Evolutionary conservation across 1,140 invertebrate genomes (phyloP), one percentile per base, ranked within the genome.

Genomic region (Dendroctonus valens): DNA sequence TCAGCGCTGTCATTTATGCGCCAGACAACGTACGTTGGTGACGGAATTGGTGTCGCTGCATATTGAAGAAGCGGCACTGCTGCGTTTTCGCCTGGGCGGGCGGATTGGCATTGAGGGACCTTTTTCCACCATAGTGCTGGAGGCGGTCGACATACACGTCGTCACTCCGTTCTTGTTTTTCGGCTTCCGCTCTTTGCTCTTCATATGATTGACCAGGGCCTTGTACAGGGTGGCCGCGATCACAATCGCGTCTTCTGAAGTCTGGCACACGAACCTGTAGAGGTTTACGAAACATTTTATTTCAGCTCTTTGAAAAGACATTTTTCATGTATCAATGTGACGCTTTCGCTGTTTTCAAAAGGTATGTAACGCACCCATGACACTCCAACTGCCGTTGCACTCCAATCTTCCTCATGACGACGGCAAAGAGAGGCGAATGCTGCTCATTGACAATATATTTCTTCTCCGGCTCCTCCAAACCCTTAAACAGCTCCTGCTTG

Each of bases 151-250:
- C 74, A 76, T 78, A 63, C 77, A 78, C 12, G 76, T 78, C 8
- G 70, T 71, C 46, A 77, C 81, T 11, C 90, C 90, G 67, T 90
- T 90, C 68, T 78, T 82, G 72, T 83, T 90, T 76, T 81, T 86
- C 53, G 79, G 84, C 52, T 82, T 81, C 60, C 80, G 76, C n/a
- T 81, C 78, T 66, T 81, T 82, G 6, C 79, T 79, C 66, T 87
- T 86, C 81, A 94, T 87, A 75, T 92, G 90, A 37, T 88, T 86
- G 77, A 94, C 86, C 53, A 95, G 79, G 0, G 91, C 91, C 76
- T 93, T 90, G 78, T 94, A 95, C 50, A 94, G 81, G 55, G 92
- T 94, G 6, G 92, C 92, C 0, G 93, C 93, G 62, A 94, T 91
- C 0, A 92, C 91, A 39, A 96, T 89, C 26, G 93, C 92, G 65